phyloP scores from a whole-genome alignment of 1,140 invertebrate genomes.

The Homalodisca vitripennis region DNA sequence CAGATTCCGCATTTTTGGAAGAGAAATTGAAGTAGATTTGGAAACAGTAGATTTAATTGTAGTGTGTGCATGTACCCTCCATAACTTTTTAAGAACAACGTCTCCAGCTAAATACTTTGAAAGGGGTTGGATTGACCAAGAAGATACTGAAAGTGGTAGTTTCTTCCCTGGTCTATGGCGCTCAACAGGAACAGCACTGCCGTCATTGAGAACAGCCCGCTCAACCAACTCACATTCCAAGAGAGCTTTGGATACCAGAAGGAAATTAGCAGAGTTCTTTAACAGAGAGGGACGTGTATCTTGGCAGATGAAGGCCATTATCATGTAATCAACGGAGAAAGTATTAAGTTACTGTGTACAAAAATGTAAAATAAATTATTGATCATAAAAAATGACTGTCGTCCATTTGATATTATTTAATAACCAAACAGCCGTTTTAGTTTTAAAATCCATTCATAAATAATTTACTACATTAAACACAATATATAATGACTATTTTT shows the following conservation, averaged over 20 bases:
- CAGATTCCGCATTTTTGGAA: constrained; percentile 49
- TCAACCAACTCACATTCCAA: constrained; percentile 18
- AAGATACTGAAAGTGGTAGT: constrained; percentile 6
- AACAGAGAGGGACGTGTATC: constrained; percentile 15
- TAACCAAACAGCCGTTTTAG: constrained; percentile 8
- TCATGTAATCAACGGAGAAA: constrained; percentile 2
- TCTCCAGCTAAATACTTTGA: constrained; percentile 18
- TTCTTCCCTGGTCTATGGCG: not conserved
- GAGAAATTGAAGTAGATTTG: constrained; percentile 42
- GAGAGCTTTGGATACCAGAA: constrained; percentile 15
- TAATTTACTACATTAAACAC: too few species aligned
- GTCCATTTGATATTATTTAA: not conserved
- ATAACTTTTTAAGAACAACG: constrained; percentile 38
- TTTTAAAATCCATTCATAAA: too few species aligned
- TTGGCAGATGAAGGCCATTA: constrained; percentile 23
- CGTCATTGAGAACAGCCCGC: not conserved
- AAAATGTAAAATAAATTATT: not conserved
- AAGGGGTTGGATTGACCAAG: constrained; percentile 15
- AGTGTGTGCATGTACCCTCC: constrained; percentile 29
- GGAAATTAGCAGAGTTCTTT: constrained; percentile 15
- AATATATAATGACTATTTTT: too few species aligned
- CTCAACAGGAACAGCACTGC: not conserved
- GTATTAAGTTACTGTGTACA: not conserved
- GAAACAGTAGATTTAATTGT: constrained; percentile 37
- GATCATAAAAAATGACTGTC: not conserved